These are phyloP conservation scores for Nesogale talazaci DNA, from an alignment of 2,113 vertebrate genomes.

Conservation along the genomic window DNA sequence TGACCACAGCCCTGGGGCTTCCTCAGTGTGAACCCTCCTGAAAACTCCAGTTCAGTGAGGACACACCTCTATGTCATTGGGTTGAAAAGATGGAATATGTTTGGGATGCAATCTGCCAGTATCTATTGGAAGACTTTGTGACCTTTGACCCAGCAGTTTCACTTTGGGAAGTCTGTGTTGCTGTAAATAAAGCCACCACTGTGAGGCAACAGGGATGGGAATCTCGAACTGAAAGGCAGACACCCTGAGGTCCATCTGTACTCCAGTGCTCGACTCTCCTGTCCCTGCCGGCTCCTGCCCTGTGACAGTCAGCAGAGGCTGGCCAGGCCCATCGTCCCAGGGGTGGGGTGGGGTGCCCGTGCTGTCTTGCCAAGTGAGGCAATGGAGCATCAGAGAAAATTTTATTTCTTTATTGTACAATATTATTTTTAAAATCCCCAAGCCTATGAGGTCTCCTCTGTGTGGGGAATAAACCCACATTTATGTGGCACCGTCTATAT, in stretches of 20 bases:
- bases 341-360: not conserved
- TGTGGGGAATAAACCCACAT: not conserved
- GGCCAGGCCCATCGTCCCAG: not conserved
- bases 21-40: not conserved
- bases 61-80: not conserved
- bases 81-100: not conserved
- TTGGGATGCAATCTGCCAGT: not conserved
- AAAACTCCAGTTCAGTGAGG: not conserved
- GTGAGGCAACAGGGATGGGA: no score
- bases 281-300: not conserved
- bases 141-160: not conserved
- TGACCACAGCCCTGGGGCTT: accelerated
- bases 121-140: no score
- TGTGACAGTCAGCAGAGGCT: not conserved
- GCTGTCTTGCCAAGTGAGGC: not conserved
- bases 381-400: not conserved
- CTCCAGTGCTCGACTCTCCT: not conserved
- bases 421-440: not conserved
- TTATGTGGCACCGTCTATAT: not conserved
- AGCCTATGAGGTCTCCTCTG: not conserved
- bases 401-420: not conserved
- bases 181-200: not conserved
- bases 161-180: not conserved
- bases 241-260: not conserved
- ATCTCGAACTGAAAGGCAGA: not conserved